Base-by-base conservation (phyloP, 1,140 invertebrate genomes). In the Aphis craccivora region DNA sequence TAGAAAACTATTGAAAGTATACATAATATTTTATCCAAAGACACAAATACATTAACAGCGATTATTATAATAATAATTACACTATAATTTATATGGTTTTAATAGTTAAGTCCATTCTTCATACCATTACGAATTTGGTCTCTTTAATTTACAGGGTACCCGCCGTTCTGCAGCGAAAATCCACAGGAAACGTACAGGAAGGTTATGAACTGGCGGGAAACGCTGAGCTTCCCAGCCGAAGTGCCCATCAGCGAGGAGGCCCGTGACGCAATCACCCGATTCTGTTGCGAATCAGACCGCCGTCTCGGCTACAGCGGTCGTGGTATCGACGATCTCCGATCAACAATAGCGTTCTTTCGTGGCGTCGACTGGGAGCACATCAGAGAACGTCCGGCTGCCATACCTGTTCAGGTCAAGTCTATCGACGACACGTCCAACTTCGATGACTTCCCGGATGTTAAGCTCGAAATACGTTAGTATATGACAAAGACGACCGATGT, bases 381-480 rank as follows among this genome's bases (percentile, higher is more conserved):
- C 94, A 97, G 99, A 94, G 99, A 99, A 95, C 96, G 99, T 94
- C 99, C 99, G 89, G 98, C 99, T 93, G 99, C 99, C 94, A 99
- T 99, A 96, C 97, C 98, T 87, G 98, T 99, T 48, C 98, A 99
- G 95, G 98, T 99, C 94, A 97, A 97, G 95, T 98, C 98, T 93
- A 98, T 99, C 94, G 98, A 99, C 95, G 99, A 99, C 95, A 99
- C 99, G 83, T 99, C 99, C 94, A 99, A 99, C 96, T 99, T 99
- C 96, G 99, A 99, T 96, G 99, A 99, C 94, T 99, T 99, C 96
- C 99, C 99, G 23, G 98, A 99, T 95, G 99, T 99, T 94, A 99
- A 99, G 96, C 96, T 99, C 90, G 98, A 99, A 96, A 99, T 99
- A 96, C 98, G 98, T 99, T 97, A 97, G 98, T 97, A 76, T 94